Conservation (phyloP, 1,140 invertebrate species). For the Drosophila subpulchrella region DNA sequence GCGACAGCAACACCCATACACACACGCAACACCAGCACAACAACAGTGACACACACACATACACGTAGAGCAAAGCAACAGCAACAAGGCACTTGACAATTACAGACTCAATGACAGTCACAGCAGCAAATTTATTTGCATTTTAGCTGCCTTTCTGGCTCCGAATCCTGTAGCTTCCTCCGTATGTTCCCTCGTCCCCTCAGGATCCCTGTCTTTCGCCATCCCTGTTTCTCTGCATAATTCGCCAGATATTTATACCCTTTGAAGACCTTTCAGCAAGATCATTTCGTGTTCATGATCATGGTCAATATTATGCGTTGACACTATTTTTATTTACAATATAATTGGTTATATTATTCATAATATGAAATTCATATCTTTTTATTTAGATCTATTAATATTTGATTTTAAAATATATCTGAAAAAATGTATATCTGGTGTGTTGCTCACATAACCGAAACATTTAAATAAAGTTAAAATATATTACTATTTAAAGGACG, state of each 20-base stretch:
- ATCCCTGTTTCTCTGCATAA: neutral
- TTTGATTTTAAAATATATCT: too few relatives aligned
- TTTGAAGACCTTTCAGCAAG: neutral
- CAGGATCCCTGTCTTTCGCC: neutral
- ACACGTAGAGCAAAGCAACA: slow-evolving; percentile 27
- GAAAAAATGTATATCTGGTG: too few relatives aligned
- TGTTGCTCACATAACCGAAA: too few relatives aligned
- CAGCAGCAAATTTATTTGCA: slow-evolving; percentile 78
- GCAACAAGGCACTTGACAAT: slow-evolving; percentile 75
- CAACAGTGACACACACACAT: slow-evolving; percentile 26
- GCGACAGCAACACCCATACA: slow-evolving; percentile 44
- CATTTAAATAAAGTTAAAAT: too few relatives aligned
- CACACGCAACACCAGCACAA: slow-evolving; percentile 19
- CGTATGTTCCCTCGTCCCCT: neutral
- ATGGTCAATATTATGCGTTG: neutral
- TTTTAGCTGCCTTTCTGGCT: slow-evolving; percentile 58
- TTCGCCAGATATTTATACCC: slow-evolving; percentile 39
- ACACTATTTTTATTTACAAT: neutral
- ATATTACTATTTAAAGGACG: too few relatives aligned
- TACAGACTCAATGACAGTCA: slow-evolving; percentile 80
- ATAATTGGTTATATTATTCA: neutral
- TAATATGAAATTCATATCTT: too few relatives aligned
- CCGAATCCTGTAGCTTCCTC: slow-evolving; percentile 16
- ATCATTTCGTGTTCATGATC: neutral
- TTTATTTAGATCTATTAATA: too few relatives aligned